These are phyloP conservation scores for Bombus consobrinus DNA, from an alignment of 1,140 invertebrate species.

Conservation along the genomic window DNA sequence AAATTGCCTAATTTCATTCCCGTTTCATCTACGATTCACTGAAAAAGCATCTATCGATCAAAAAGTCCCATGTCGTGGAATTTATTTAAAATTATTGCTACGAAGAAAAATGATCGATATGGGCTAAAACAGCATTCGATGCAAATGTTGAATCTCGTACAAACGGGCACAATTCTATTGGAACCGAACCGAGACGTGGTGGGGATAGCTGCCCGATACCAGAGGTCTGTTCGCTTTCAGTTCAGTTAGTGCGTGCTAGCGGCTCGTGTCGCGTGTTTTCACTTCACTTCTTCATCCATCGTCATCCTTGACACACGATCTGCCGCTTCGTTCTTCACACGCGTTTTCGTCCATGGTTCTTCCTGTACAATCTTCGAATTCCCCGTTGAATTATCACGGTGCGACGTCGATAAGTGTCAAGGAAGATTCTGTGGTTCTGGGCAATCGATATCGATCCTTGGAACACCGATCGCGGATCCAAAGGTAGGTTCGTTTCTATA, in stretches of 20 bases:
- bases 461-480: neutral
- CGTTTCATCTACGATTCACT: neutral
- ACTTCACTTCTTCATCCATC: slow-evolving; percentile 6
- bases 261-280: slow-evolving; percentile 48
- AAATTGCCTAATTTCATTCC: too few relatives aligned
- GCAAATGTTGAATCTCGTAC: neutral
- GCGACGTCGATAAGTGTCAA: neutral
- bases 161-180: neutral
- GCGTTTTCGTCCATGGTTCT: neutral
- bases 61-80: neutral
- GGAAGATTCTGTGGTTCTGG: neutral
- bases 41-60: neutral
- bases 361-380: neutral
- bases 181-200: slow-evolving; percentile 3
- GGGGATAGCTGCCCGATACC: slow-evolving; percentile 47
- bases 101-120: neutral
- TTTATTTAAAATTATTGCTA: neutral
- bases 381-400: slow-evolving; percentile 1
- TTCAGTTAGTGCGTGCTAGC: slow-evolving; percentile 62
- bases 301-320: slow-evolving; percentile 4
- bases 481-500: slow-evolving; percentile 10
- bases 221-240: slow-evolving; percentile 44
- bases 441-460: neutral
- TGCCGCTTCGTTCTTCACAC: neutral
- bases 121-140: too few relatives aligned